These are phyloP conservation scores for Laupala kohalensis DNA, from an alignment of 1,140 invertebrate genomes.

Conservation along the genomic window DNA sequence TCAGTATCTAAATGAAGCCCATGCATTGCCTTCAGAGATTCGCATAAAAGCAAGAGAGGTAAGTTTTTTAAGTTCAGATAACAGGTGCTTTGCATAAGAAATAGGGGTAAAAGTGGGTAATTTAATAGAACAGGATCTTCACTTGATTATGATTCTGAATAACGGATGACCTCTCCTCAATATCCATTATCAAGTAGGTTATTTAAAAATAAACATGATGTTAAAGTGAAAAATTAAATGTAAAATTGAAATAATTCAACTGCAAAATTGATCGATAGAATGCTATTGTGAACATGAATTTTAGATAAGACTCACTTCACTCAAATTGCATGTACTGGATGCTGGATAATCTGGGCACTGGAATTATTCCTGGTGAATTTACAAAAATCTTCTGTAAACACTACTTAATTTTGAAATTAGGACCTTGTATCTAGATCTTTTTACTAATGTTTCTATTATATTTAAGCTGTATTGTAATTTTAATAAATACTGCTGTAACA, in stretches of 20 bases:
- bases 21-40: conserved; percentile 69
- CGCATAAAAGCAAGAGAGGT: conserved; percentile 55
- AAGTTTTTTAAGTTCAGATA: neutral
- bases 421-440: too few species aligned
- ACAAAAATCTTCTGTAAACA: too few species aligned
- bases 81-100: neutral
- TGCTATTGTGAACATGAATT: neutral
- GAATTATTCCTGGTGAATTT: too few species aligned
- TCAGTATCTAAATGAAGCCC: conserved; percentile 59
- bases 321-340: neutral
- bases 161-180: neutral
- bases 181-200: neutral
- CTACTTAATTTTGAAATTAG: too few species aligned
- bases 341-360: too few species aligned
- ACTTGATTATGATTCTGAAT: neutral
- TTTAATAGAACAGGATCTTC: neutral
- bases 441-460: too few species aligned
- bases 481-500: too few species aligned
- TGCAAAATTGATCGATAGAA: neutral
- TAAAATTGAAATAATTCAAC: neutral
- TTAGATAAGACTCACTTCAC: neutral
- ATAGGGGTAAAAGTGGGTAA: neutral
- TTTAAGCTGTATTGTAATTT: too few species aligned
- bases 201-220: neutral
- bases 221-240: neutral